These are phyloP conservation scores for Eremophila alpestris DNA, from an alignment of 2,797 vertebrate genomes.

Conservation along the genomic window DNA sequence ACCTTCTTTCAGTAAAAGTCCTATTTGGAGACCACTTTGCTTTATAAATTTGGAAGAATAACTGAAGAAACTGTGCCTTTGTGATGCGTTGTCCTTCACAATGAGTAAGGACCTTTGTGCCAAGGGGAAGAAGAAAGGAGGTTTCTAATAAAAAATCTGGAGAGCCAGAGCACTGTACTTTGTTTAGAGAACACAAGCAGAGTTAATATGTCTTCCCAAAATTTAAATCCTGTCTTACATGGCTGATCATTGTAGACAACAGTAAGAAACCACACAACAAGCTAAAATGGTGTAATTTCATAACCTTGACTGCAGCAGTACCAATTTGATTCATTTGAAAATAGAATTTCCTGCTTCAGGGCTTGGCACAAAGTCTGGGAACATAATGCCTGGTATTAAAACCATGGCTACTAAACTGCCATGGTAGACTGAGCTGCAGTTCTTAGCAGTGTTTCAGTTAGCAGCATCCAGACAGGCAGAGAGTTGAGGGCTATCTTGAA, in stretches of 20 bases:
- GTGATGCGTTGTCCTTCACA: neutral
- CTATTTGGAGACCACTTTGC: neutral
- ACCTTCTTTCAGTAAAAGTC: neutral
- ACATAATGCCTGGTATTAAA: neutral
- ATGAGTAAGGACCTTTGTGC: neutral
- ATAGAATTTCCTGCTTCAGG: neutral
- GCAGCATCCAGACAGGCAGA: neutral
- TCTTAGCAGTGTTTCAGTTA: neutral
- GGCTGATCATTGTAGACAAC: neutral
- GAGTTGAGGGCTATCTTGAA: neutral
- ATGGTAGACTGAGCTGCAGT: neutral
- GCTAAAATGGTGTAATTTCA: neutral
- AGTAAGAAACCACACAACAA: neutral
- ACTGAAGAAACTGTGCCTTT: neutral
- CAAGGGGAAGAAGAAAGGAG: neutral
- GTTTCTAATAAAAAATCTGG: neutral
- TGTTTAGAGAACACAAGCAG: neutral
- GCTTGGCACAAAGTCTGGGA: neutral
- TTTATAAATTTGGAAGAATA: neutral
- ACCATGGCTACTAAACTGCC: neutral
- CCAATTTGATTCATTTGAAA: slow-evolving; percentile 6
- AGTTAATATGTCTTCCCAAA: neutral
- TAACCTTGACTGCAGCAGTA: neutral
- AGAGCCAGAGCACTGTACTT: neutral
- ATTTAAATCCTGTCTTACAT: neutral